phyloP scores from a whole-genome alignment of 2,888 invertebrate genomes.

The Buathra laborator region DNA sequence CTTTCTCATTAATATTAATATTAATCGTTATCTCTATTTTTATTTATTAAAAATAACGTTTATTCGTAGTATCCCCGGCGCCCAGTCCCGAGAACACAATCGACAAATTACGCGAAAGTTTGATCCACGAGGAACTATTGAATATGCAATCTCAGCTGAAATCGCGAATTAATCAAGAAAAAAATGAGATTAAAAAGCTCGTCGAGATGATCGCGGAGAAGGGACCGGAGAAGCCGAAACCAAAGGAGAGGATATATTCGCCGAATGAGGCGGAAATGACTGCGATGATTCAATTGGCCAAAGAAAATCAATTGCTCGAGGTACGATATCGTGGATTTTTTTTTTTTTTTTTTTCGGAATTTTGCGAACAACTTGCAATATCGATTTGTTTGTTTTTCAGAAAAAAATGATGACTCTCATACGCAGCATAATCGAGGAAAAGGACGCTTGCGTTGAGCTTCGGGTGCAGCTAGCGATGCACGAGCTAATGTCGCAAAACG shows the following conservation, averaged over 20 bases:
- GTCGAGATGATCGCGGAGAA: constrained; percentile 80
- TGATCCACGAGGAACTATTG: constrained; percentile 86
- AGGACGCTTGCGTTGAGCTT: constrained; percentile 90
- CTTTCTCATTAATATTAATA: background rate
- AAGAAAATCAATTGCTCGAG: constrained; percentile 89
- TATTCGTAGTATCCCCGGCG: constrained; percentile 67
- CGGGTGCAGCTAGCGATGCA: constrained; percentile 90
- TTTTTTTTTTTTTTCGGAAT: background rate
- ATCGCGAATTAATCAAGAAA: constrained; percentile 90
- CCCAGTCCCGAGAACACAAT: constrained; percentile 75
- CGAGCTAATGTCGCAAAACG: constrained; percentile 79
- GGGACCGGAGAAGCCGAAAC: constrained; percentile 75
- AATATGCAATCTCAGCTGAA: constrained; percentile 90
- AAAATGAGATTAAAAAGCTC: constrained; percentile 90
- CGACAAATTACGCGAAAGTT: constrained; percentile 80
- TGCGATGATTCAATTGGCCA: constrained; percentile 86
- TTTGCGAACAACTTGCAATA: background rate
- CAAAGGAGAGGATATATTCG: constrained; percentile 78
- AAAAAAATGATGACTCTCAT: constrained; percentile 89
- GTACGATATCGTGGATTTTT: constrained; percentile 69
- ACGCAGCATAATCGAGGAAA: constrained; percentile 90
- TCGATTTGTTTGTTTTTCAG: constrained; percentile 22
- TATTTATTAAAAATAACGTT: background rate
- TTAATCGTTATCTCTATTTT: background rate
- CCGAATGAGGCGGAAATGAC: constrained; percentile 86